These are phyloP conservation scores for Bombus difficillimus DNA, from an alignment of 1,140 invertebrate species.

Conservation along the genomic window DNA sequence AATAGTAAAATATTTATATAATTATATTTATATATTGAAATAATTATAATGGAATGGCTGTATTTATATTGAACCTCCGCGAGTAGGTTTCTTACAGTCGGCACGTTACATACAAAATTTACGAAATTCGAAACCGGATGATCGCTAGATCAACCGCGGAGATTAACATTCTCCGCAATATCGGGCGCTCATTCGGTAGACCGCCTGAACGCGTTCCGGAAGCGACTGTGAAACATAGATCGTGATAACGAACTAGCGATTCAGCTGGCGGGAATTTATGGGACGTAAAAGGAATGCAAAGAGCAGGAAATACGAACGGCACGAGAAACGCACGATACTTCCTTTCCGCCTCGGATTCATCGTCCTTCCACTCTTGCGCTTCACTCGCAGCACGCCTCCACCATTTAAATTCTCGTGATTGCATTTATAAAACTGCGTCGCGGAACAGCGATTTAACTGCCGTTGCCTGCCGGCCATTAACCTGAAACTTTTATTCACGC, in stretches of 20 bases:
- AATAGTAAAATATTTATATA: too few species aligned
- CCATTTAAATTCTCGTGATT: conserved; percentile 20
- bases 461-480: not conserved
- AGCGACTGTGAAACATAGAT: conserved; percentile 36
- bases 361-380: not conserved
- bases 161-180: not conserved
- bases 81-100: too few species aligned
- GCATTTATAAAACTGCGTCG: conserved; percentile 29
- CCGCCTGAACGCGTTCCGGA: too few species aligned
- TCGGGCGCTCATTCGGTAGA: not conserved
- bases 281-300: conserved; percentile 55
- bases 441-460: conserved; percentile 28
- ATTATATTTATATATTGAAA: too few species aligned
- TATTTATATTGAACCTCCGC: not conserved
- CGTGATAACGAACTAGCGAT: conserved; percentile 56
- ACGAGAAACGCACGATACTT: conserved; percentile 12
- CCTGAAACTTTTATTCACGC: not conserved
- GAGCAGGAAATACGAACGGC: conserved; percentile 5
- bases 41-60: too few species aligned
- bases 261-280: conserved; percentile 51
- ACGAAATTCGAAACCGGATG: not conserved
- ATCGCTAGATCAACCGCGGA: not conserved
- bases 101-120: not conserved
- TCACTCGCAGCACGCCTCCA: not conserved
- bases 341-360: conserved; percentile 12